Base-by-base conservation (phyloP, 2,888 invertebrate genomes). In the Chloromyia formosa region DNA sequence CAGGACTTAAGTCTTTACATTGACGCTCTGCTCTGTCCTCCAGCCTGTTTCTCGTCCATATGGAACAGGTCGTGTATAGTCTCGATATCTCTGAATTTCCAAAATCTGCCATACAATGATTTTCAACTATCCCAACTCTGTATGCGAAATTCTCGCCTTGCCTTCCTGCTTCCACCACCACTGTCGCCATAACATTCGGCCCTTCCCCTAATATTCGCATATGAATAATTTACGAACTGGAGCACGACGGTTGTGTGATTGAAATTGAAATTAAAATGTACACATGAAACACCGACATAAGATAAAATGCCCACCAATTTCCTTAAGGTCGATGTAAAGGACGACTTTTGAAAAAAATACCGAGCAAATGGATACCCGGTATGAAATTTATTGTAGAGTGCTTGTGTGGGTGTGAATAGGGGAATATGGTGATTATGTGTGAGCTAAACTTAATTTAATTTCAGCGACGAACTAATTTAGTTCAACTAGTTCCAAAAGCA, bases 251-350 rank as follows among this genome's bases (percentile, higher is more conserved):
- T 54, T 54, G 54, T n/a, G n/a, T 69, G 54, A 69, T 69, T 69
- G 69, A 69, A 69, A 69, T 69, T 69, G 69, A 69, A 69, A 69
- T 69, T 69, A 69, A 69, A 69, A 69, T 69, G 54, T 69, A 54
- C 69, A 69, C 54, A 69, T 69, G 69, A 69, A 69, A 69, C 64
- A 64, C 64, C 54, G 69, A 22, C 35, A 69, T 9, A 56, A 54
- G 69, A 69, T 69, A 54, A 69, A 54, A 69, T 54, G 49, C 53
- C 27, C 69, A 9, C 35, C 10, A 16, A 23, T 27, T 53, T 12
- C 42, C 5, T 42, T 42, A 5, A 42, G 42, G 42, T 12, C 7
- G 42, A 42, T 42, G 42, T 42, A 12, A 12, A 42, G 42, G 42
- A 12, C 5, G 42, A 12, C 42, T 42, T 42, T 42, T 23, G 27